A percentile compares a stretch with the other conserved stretches of the same genome.
These are phyloP conservation scores for Diabrotica undecimpunctata DNA, from an alignment of 1,140 invertebrate species.

Conservation along the genomic window DNA sequence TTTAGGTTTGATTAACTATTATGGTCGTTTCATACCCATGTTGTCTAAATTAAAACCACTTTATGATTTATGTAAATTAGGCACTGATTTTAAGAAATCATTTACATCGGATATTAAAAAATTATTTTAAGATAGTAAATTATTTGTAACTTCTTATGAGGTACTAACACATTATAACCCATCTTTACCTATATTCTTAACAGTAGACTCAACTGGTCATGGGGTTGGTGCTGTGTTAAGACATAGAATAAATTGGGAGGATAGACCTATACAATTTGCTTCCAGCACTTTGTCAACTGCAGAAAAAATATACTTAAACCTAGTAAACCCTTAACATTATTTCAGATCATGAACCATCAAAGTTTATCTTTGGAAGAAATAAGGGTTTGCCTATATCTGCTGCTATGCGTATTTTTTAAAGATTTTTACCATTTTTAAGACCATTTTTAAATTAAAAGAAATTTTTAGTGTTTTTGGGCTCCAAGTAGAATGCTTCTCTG, in stretches of 20 bases:
- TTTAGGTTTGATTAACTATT: conserved; percentile 46
- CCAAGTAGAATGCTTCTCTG: too few species aligned
- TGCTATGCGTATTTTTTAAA: too few species aligned
- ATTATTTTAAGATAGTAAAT: conserved; percentile 40
- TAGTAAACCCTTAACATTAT: neutral
- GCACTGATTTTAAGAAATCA: conserved; percentile 25
- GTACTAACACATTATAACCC: conserved; percentile 40
- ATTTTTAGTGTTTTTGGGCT: too few species aligned
- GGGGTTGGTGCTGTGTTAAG: conserved; percentile 40
- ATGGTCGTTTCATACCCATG: conserved; percentile 44
- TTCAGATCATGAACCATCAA: neutral
- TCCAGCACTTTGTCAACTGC: conserved; percentile 4
- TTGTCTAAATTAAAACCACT: conserved; percentile 45
- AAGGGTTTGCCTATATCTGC: conserved; percentile 2
- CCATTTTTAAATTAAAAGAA: too few species aligned
- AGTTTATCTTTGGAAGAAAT: neutral
- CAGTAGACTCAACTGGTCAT: conserved; percentile 37
- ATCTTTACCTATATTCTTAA: conserved; percentile 32
- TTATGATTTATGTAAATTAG: conserved; percentile 43
- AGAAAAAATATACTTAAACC: neutral
- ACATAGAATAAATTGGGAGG: conserved; percentile 5
- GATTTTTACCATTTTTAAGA: too few species aligned
- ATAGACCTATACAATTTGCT: conserved; percentile 4
- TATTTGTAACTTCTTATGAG: conserved; percentile 29
- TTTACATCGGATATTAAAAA: conserved; percentile 41